phyloP scores from a whole-genome alignment of 2,113 vertebrate genomes.

The Malurus alboscapulatus region DNA sequence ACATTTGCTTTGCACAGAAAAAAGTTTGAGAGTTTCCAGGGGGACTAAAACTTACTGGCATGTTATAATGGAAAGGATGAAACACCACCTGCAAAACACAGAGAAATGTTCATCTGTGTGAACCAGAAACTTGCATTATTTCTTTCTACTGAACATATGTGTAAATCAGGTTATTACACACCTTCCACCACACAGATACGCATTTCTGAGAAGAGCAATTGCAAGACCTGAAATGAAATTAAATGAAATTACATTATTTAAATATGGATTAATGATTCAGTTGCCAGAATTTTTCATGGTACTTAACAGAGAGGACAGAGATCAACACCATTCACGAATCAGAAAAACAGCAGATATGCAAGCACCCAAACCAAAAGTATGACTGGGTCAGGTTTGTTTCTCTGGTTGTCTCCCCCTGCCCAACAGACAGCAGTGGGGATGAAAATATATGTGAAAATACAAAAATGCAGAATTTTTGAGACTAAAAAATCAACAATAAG shows the following conservation, averaged over 20 bases:
- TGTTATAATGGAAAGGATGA: not conserved
- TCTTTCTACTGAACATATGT: not conserved
- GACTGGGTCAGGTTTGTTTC: not conserved
- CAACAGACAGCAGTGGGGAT: not conserved
- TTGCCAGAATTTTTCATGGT: not conserved
- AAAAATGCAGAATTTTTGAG: not conserved
- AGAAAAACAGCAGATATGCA: not conserved
- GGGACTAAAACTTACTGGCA: not conserved
- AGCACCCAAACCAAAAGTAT: not conserved
- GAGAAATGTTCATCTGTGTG: not conserved
- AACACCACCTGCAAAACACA: not conserved
- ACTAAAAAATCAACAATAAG: not conserved
- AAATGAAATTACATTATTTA: not conserved
- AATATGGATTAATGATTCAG: not conserved
- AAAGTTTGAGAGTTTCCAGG: not conserved
- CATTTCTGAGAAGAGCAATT: not conserved
- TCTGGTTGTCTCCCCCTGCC: not conserved
- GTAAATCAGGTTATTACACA: not conserved
- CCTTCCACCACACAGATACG: not conserved
- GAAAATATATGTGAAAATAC: not conserved
- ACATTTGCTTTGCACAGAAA: not conserved
- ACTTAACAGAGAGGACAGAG: not conserved
- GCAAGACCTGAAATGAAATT: not conserved
- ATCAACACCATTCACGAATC: not conserved
- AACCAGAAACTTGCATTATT: not conserved